Conservation (phyloP, 2,888 invertebrate genomes). For the Nomada fucata region DNA sequence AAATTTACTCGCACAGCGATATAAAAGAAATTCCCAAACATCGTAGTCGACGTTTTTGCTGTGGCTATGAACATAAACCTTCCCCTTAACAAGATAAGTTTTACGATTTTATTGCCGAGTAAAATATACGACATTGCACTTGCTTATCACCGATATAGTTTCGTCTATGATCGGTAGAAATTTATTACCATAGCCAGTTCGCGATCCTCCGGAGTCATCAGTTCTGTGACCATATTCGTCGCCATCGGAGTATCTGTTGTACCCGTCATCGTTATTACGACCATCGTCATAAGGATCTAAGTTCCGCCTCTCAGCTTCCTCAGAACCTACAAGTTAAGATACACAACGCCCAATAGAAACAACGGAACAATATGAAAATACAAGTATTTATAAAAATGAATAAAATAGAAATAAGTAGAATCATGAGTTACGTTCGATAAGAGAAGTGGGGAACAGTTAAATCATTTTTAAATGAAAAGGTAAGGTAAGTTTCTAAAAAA, state of each 20-base stretch:
- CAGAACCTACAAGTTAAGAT: slow-evolving; percentile 33
- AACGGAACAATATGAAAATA: background rate
- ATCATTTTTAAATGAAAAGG: no score
- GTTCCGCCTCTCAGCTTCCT: slow-evolving; percentile 54
- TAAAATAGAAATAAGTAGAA: no score
- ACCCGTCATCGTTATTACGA: slow-evolving; percentile 30
- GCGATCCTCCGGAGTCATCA: slow-evolving; percentile 22
- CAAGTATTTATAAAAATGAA: no score
- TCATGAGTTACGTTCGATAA: no score
- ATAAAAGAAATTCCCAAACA: background rate
- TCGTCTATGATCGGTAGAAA: background rate
- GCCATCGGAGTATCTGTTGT: slow-evolving; percentile 29
- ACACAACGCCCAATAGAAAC: background rate
- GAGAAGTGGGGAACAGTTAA: no score
- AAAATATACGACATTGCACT: background rate
- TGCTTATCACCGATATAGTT: background rate
- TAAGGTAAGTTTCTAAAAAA: no score
- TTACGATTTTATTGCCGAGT: background rate
- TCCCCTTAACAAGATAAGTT: background rate
- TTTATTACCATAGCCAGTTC: slow-evolving; percentile 43
- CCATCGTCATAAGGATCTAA: slow-evolving; percentile 28
- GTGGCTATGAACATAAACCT: background rate
- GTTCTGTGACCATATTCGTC: slow-evolving; percentile 40
- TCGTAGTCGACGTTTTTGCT: background rate
- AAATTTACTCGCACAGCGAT: background rate